Evolutionary conservation across 1,140 invertebrate genomes (phyloP).

Genomic region (Zaprionus inermis): DNA sequence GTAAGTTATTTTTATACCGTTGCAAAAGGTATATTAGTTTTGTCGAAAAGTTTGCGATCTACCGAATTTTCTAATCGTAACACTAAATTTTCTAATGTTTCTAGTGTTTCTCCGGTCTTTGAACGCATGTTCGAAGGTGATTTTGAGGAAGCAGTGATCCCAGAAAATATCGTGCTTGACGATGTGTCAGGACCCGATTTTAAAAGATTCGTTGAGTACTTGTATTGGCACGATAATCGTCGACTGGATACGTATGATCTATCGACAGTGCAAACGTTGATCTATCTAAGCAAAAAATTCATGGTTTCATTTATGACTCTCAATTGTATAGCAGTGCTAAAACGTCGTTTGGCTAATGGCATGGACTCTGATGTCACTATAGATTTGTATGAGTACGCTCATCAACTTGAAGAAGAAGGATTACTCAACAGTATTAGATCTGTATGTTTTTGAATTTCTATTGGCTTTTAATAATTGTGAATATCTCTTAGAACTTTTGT

Average conservation of each 20-base stretch:
- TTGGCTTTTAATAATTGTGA: not conserved
- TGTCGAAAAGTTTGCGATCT: too few species aligned
- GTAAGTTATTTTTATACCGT: not conserved
- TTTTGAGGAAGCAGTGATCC: slow-evolving; percentile 31
- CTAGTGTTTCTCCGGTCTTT: slow-evolving; percentile 47
- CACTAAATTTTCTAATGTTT: not conserved
- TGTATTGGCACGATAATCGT: slow-evolving; percentile 43
- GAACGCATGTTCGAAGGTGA: slow-evolving; percentile 54
- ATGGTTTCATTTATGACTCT: slow-evolving; percentile 32
- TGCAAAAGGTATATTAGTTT: not conserved
- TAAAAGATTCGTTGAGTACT: slow-evolving; percentile 40
- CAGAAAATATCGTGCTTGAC: slow-evolving; percentile 51
- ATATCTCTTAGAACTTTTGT: slow-evolving; percentile 7
- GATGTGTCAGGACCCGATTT: slow-evolving; percentile 47
- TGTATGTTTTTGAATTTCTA: not conserved
- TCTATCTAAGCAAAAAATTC: slow-evolving; percentile 51
- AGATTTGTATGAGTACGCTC: slow-evolving; percentile 42
- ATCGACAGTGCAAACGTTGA: slow-evolving; percentile 31
- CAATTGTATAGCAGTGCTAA: slow-evolving; percentile 25
- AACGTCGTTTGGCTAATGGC: not conserved
- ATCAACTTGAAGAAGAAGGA: slow-evolving; percentile 31
- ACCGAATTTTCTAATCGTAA: not conserved
- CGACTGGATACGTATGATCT: slow-evolving; percentile 22
- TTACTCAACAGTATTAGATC: not conserved
- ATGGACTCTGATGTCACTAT: slow-evolving; percentile 28